phyloP scores from a whole-genome alignment of 2,797 vertebrate species.

The Luscinia luscinia region DNA sequence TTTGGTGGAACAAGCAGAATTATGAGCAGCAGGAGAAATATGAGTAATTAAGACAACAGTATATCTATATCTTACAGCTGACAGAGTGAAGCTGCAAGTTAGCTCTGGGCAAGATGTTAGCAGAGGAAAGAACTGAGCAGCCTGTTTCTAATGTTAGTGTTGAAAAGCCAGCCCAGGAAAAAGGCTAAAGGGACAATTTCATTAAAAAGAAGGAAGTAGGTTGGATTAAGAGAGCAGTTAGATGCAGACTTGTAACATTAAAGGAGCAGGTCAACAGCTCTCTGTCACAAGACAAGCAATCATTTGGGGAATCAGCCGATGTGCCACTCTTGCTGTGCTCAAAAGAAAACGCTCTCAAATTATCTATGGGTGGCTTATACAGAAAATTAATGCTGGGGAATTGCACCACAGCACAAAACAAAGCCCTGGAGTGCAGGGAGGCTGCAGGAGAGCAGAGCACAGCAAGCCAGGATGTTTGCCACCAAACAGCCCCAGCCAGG shows the following conservation, averaged over 20 bases:
- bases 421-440: neutral
- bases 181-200: conserved; percentile 54
- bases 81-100: conserved; percentile 60
- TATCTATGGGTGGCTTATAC: neutral
- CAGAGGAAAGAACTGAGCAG: conserved; percentile 53
- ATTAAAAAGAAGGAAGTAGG: conserved; percentile 54
- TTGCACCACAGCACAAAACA: neutral
- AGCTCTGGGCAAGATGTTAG: conserved; percentile 65
- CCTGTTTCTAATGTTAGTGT: conserved; percentile 29
- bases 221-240: conserved; percentile 46
- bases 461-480: neutral
- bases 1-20: conserved; percentile 65
- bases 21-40: conserved; percentile 70
- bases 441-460: neutral
- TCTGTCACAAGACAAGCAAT: conserved; percentile 52
- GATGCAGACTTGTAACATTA: conserved; percentile 35
- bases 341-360: conserved; percentile 17
- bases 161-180: conserved; percentile 59
- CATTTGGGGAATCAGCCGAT: conserved; percentile 17
- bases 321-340: neutral
- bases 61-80: conserved; percentile 67
- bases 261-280: conserved; percentile 60
- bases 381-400: neutral
- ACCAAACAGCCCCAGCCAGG: neutral
- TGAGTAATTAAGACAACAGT: conserved; percentile 73